Base-by-base conservation (phyloP, 2,888 invertebrate species). In the Noctua comes region DNA sequence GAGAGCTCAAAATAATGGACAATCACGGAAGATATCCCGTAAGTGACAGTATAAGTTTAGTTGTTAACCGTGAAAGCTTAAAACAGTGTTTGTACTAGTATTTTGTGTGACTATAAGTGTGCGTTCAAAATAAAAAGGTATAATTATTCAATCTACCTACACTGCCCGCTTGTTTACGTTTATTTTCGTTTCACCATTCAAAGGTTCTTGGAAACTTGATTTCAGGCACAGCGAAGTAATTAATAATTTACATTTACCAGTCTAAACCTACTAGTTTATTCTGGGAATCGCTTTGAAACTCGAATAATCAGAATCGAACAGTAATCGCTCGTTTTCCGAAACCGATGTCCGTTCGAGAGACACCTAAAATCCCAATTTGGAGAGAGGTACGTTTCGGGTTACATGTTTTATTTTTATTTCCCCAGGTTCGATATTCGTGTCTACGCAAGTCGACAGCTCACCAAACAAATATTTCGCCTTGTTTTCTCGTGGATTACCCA, bases 401-500 rank as follows among this genome's bases (percentile, higher is more conserved):
- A 31, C 21, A 31, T 54, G 54, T 76, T 81, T 86, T 84, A 68
- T 77, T 77, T 81, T 79, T 77, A 70, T 81, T 77, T 68, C 24
- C 36, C 48, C 46, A 21, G 68, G 73, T 81, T 81, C 77, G 68
- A 77, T 77, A 75, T 82, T 79, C 76, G 64, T 73, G 69, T 83
- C 79, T 83, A 88, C 83, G 79, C 87, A 86, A 88, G 84, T 86
- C 86, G 86, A 86, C 89, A 84, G 86, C 77, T 89, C 73, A 68
- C 83, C 85, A 89, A 90, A 90, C 87, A 91, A 89, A 90, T 88
- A 91, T 90, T 90, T 89, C 80, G 83, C 82, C 84, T 86, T 91
- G 89, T 91, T 89, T 90, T 88, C 86, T 83, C 82, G 82, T 81
- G 92, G 89, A 91, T 91, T 91, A 91, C 85, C 87, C 62, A 86